Evolutionary conservation across 2,888 invertebrate species (phyloP).

Genomic region (Paralinhomoeus sp.): DNA sequence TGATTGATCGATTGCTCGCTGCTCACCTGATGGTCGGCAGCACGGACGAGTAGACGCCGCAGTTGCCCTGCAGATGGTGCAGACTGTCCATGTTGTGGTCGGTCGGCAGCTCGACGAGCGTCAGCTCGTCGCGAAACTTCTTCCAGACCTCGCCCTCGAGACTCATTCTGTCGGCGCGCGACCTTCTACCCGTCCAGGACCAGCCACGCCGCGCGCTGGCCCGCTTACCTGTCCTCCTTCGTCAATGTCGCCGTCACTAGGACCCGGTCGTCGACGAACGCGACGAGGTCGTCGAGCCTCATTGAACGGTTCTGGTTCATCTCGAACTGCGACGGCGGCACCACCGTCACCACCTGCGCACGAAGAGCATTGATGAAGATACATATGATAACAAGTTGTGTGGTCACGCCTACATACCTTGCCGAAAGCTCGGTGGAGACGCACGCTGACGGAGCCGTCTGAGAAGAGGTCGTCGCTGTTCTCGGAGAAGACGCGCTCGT

Average conservation of each 20-base stretch:
- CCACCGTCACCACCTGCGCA: background rate
- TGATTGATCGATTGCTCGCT: too few relatives aligned
- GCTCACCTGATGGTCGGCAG: conserved; percentile 10
- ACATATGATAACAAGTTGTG: too few relatives aligned
- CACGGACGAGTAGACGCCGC: conserved; percentile 12
- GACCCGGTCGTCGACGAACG: conserved; percentile 4
- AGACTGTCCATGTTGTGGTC: conserved; percentile 4
- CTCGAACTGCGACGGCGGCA: background rate
- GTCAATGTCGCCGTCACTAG: background rate
- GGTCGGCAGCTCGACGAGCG: conserved; percentile 11
- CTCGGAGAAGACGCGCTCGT: background rate
- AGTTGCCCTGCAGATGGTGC: conserved; percentile 7
- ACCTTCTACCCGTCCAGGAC: background rate
- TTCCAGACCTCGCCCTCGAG: conserved; percentile 7
- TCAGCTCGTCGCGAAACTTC: conserved; percentile 8
- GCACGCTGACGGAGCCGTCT: conserved; percentile 12
- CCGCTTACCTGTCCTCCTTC: background rate
- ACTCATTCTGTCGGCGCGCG: too few relatives aligned
- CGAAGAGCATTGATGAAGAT: too few relatives aligned
- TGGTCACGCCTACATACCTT: background rate
- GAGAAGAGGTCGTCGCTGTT: background rate
- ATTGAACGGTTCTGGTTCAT: background rate
- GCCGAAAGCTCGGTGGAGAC: conserved; percentile 10
- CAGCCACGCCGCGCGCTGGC: too few relatives aligned
- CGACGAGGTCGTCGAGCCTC: conserved; percentile 3